phyloP scores from a whole-genome alignment of 2,113 vertebrate species.

The Dipodomys stephensi region DNA sequence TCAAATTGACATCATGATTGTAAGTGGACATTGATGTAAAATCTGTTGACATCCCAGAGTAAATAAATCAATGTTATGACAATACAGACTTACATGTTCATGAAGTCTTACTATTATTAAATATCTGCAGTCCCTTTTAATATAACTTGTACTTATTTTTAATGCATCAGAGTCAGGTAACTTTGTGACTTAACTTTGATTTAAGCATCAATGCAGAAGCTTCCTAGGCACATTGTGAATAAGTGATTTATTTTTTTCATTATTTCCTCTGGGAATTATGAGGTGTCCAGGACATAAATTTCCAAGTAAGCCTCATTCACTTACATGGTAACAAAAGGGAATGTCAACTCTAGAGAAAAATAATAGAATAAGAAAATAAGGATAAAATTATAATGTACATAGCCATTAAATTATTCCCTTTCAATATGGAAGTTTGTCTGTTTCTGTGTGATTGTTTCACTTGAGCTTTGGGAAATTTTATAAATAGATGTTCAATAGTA shows the following conservation, averaged over 20 bases:
- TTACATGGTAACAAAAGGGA: conserved; percentile 54
- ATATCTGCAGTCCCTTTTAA: conserved; percentile 60
- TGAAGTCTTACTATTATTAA: conserved; percentile 68
- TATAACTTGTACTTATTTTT: conserved; percentile 21
- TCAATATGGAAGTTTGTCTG: not conserved
- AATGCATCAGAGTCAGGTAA: conserved; percentile 47
- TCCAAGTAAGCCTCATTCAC: not conserved
- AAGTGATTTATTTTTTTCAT: conserved; percentile 76
- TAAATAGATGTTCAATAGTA: not conserved
- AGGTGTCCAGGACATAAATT: conserved; percentile 58
- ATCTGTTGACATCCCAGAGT: not conserved
- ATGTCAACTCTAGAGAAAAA: conserved; percentile 59
- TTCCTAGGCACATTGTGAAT: conserved; percentile 68
- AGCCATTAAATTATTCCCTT: conserved; percentile 23
- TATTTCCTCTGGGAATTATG: conserved; percentile 75
- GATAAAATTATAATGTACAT: conserved; percentile 19
- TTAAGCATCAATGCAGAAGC: conserved; percentile 71
- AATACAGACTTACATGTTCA: conserved; percentile 46
- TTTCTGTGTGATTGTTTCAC: not conserved
- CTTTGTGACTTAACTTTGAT: conserved; percentile 73
- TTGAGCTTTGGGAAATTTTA: not conserved
- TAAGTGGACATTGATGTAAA: conserved; percentile 47
- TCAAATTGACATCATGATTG: conserved; percentile 17
- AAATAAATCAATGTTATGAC: not conserved
- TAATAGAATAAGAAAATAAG: conserved; percentile 16